Base-by-base conservation (phyloP, 2,888 invertebrate genomes). In the Lycaena phlaeas region DNA sequence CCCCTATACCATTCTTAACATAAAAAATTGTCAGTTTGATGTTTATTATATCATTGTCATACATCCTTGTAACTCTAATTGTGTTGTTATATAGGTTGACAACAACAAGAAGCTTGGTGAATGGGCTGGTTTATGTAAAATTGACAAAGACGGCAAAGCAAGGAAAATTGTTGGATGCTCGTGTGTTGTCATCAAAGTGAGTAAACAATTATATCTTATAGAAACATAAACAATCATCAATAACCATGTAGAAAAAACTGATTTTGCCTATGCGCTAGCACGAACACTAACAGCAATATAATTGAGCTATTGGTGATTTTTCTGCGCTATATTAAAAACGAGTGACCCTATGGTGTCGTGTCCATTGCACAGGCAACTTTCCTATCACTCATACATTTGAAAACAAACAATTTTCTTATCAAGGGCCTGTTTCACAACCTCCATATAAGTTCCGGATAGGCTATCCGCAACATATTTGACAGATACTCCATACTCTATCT, bases 51-150 rank as follows among this genome's bases (percentile, higher is more conserved):
- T n/a, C n/a, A n/a, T n/a, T n/a, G n/a, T n/a, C n/a, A n/a, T n/a
- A n/a, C n/a, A n/a, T n/a, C n/a, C n/a, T n/a, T n/a, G n/a, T n/a
- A n/a, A n/a, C n/a, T n/a, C n/a, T n/a, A n/a, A n/a, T n/a, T n/a
- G n/a, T n/a, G n/a, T n/a, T 41, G 2, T 36, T 4, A 10, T 17
- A 18, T 17, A 88, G 76, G 97, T 99, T 37, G 98, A 98, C 75
- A 97, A 97, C 82, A 98, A 98, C 87, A 98, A 98, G 86, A 97
- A 97, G 73, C 89, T 99, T 42, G 99, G 99, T 36, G 99, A 99
- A 87, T 98, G 98, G 98, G 95, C 97, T 36, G 99, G 99, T 53
- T 90, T 99, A 46, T 99, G 99, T 87, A 99, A 99, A 87, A 96
- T 98, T 66, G 99, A 99, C 87, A 97, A 95, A 69, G 97, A 98